Base-by-base conservation (phyloP, 2,888 invertebrate genomes). In the Acanthosepion pharaonis region DNA sequence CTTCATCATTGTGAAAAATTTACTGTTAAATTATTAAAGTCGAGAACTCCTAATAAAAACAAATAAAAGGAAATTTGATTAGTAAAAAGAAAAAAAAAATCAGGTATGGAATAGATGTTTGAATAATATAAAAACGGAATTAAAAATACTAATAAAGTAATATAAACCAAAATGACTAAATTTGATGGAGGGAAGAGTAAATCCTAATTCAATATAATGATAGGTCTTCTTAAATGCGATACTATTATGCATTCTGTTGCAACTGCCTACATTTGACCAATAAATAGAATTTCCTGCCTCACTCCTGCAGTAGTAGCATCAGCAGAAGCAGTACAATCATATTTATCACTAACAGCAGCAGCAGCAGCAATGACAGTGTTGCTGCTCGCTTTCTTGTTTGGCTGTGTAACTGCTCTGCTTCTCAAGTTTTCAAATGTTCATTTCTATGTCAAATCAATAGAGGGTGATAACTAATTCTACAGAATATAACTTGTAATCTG, bases 221-320 rank as follows among this genome's bases (percentile, higher is more conserved):
- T 59, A 59, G 20, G 23, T 59, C 59, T 59, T 59, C 20, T 59
- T 59, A 59, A 20, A 59, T 59, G 59, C 20, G 20, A 59, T 59
- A 59, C 59, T 59, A 59, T 59, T 59, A 6, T 59, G 59, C 59
- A 59, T 11, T n/a, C n/a, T 78, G 78, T 78, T 33, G 78, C 78
- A n/a, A 78, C 78, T 78, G 78, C 78, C 78, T n/a, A n/a, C 78
- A 78, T 78, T 78, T 78, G 78, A 78, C 78, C 78, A 78, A 78
- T 78, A n/a, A 78, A 78, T 78, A n/a, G n/a, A 28, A 33, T 78
- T 78, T 78, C 78, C n/a, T 78, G 78, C 8, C 28, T 78, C 28
- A n/a, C n/a, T 78, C 78, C 78, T 78, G n/a, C 78, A 78, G 33
- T n/a, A 78, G 78, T n/a, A 33, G 78, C 33, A 78, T 33, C 6